Conservation (phyloP, 1,140 invertebrate species). For the Trypoxylus dichotomus region DNA sequence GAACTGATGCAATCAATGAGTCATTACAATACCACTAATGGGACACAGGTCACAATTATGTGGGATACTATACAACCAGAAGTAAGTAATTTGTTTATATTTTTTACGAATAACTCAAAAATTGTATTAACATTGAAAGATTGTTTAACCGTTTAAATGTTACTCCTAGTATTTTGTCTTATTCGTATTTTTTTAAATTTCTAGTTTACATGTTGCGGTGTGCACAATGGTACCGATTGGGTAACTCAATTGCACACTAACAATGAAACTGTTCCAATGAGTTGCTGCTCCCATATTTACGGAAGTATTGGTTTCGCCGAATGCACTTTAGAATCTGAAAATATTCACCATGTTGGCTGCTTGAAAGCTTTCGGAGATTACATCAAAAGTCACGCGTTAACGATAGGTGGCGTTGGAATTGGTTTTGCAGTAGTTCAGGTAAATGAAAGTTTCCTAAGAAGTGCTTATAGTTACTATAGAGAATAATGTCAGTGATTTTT, state of each 20-base stretch:
- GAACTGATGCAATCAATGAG: constrained; percentile 67
- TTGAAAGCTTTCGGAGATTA: constrained; percentile 61
- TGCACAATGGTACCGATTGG: constrained; percentile 65
- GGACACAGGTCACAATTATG: constrained; percentile 57
- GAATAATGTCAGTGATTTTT: too few relatives aligned
- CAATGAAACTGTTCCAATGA: constrained; percentile 57
- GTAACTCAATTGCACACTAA: neutral
- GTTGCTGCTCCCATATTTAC: constrained; percentile 61
- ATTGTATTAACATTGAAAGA: too few relatives aligned
- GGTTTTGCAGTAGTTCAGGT: constrained; percentile 60
- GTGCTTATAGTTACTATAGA: too few relatives aligned
- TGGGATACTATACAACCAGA: constrained; percentile 77
- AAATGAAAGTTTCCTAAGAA: too few relatives aligned
- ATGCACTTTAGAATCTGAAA: constrained; percentile 50
- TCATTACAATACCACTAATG: constrained; percentile 63
- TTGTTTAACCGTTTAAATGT: too few relatives aligned
- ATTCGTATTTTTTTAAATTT: constrained; percentile 31
- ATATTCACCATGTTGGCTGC: constrained; percentile 58
- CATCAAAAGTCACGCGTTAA: constrained; percentile 67
- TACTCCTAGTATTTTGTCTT: too few relatives aligned
- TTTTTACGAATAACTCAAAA: too few relatives aligned
- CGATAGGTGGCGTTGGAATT: constrained; percentile 74
- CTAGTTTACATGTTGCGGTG: constrained; percentile 77
- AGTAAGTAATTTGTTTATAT: constrained; percentile 56
- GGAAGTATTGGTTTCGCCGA: constrained; percentile 54